Percentiles rank a stretch among this genome's conserved stretches.
phyloP scores from a whole-genome alignment of 2,888 invertebrate species.

The Drosophila anomelani region DNA sequence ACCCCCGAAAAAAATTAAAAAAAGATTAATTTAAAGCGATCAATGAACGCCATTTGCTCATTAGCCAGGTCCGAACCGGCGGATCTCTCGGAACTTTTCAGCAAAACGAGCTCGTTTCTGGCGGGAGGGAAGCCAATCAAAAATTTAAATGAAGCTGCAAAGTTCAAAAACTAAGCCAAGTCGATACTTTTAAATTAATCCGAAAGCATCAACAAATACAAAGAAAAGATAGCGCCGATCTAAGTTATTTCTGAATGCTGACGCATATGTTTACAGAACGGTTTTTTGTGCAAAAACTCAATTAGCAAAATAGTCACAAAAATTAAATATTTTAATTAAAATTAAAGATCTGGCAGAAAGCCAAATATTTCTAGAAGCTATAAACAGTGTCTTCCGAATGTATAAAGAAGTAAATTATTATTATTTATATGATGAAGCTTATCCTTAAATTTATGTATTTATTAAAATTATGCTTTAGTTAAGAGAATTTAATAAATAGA shows the following conservation, averaged over 20 bases:
- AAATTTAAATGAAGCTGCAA: conserved; percentile 80
- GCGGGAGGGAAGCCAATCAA: conserved; percentile 69
- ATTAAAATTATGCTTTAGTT: neutral
- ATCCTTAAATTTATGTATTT: too few species aligned
- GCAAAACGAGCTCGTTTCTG: conserved; percentile 63
- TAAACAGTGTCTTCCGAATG: neutral
- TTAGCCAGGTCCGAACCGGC: conserved; percentile 61
- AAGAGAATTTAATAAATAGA: neutral
- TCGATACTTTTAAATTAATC: conserved; percentile 69
- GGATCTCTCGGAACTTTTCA: conserved; percentile 53
- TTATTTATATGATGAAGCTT: too few species aligned
- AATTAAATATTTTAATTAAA: conserved; percentile 48
- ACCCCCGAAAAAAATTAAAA: conserved; percentile 78
- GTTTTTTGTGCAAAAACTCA: conserved; percentile 22
- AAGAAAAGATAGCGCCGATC: conserved; percentile 51
- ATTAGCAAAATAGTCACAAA: conserved; percentile 37
- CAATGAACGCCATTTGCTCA: conserved; percentile 80
- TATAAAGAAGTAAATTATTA: too few species aligned
- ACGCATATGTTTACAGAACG: conserved; percentile 46
- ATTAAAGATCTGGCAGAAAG: conserved; percentile 9
- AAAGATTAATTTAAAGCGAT: conserved; percentile 80
- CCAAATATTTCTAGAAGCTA: neutral
- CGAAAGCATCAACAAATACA: conserved; percentile 55
- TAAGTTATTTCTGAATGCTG: conserved; percentile 66
- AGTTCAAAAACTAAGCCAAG: conserved; percentile 73